Conservation (phyloP, 2,113 vertebrate genomes). For the Heterocephalus glaber region DNA sequence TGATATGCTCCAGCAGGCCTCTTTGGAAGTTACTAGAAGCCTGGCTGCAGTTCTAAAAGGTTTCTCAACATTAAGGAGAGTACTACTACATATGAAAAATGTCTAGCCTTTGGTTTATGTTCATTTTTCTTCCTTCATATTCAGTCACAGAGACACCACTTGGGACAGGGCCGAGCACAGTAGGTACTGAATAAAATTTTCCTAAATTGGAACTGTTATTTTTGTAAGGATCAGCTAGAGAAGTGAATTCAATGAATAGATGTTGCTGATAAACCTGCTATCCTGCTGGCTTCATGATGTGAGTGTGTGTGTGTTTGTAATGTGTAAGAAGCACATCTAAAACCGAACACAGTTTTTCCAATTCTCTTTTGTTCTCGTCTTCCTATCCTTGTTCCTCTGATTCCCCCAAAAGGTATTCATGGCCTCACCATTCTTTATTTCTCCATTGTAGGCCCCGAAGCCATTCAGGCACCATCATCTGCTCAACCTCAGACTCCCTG, state of each 20-base stretch:
- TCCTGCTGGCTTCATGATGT: background rate
- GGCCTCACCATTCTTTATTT: background rate
- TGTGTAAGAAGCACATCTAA: background rate
- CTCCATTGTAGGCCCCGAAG: background rate
- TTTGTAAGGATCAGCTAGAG: background rate
- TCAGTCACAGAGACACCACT: background rate
- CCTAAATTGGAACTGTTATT: conserved; percentile 41
- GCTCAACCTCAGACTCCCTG: background rate
- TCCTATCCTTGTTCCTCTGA: background rate
- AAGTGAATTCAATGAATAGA: background rate
- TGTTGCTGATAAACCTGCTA: background rate
- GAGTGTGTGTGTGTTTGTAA: background rate
- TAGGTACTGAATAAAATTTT: background rate
- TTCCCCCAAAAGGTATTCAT: background rate
- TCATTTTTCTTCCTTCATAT: background rate
- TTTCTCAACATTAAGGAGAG: background rate
- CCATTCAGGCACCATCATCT: background rate
- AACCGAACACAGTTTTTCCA: background rate
- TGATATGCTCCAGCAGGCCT: background rate
- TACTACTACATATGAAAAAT: background rate
- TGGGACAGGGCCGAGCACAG: background rate
- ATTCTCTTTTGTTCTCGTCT: background rate
- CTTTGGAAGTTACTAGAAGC: background rate
- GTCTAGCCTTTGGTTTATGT: background rate
- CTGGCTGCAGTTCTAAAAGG: background rate